A percentile compares a stretch with the other conserved stretches of the same genome.
These are phyloP conservation scores for Cherax destructor DNA, from an alignment of 1,140 invertebrate genomes.

Conservation along the genomic window DNA sequence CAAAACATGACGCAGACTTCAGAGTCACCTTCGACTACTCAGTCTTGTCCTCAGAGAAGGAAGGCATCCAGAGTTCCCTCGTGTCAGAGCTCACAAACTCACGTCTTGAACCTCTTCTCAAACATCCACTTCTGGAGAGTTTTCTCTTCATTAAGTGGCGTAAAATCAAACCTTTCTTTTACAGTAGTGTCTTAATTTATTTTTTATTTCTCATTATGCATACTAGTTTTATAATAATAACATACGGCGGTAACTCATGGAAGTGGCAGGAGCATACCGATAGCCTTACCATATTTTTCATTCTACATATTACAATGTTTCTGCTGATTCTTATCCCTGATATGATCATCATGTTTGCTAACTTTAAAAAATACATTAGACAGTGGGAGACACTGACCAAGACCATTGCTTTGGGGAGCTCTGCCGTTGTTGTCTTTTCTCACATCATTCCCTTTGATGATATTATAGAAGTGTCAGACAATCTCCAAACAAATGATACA, in stretches of 20 bases:
- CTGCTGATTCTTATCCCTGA: slow-evolving; percentile 59
- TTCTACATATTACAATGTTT: slow-evolving; percentile 43
- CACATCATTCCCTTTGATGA: not conserved
- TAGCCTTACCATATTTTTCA: slow-evolving; percentile 13
- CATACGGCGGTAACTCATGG: slow-evolving; percentile 24
- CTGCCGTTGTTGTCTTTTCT: slow-evolving; percentile 62
- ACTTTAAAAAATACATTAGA: slow-evolving; percentile 63
- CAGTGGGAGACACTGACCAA: slow-evolving; percentile 69
- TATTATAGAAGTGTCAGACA: too few species aligned
- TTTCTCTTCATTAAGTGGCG: slow-evolving; percentile 90
- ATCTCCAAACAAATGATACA: not conserved
- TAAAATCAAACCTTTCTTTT: slow-evolving; percentile 83
- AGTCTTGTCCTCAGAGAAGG: slow-evolving; percentile 34
- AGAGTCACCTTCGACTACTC: slow-evolving; percentile 65
- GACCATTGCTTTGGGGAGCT: slow-evolving; percentile 48
- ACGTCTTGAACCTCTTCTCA: slow-evolving; percentile 78
- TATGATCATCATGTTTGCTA: slow-evolving; percentile 65
- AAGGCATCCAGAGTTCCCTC: slow-evolving; percentile 62
- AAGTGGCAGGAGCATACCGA: slow-evolving; percentile 8
- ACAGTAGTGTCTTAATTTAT: slow-evolving; percentile 85
- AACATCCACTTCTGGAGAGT: slow-evolving; percentile 86
- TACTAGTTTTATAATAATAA: slow-evolving; percentile 60
- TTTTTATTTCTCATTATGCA: slow-evolving; percentile 81
- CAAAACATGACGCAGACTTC: slow-evolving; percentile 63
- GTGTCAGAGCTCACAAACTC: slow-evolving; percentile 58